Percentiles rank a stretch among this genome's conserved stretches.
Conservation (phyloP, 2,113 vertebrate genomes). For the Nibea coibor region DNA sequence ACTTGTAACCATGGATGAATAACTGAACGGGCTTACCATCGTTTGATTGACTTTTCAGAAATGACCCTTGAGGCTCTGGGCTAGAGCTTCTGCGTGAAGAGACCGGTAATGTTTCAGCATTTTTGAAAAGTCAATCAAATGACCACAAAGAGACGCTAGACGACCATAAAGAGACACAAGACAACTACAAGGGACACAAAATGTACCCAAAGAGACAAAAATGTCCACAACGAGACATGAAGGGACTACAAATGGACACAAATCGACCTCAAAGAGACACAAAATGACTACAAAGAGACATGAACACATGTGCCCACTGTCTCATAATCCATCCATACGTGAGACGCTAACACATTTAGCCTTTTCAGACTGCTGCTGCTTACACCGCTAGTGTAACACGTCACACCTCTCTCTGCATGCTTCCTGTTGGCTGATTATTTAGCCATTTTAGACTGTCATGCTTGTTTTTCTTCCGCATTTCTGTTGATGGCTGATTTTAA, state of each 20-base stretch:
- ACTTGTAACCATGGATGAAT: constrained; percentile 6
- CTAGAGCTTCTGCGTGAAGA: background rate
- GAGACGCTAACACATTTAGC: constrained; percentile 20
- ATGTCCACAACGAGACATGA: too few relatives aligned
- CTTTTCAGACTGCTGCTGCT: constrained; percentile 23
- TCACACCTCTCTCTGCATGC: background rate
- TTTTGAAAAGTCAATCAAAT: background rate
- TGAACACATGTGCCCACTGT: background rate
- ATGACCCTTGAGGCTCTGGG: accelerated
- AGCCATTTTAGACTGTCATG: constrained; percentile 37
- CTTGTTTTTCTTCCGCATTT: constrained; percentile 33
- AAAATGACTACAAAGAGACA: background rate
- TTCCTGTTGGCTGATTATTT: constrained; percentile 42
- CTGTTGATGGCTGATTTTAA: constrained; percentile 24
- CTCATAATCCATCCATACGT: constrained; percentile 6
- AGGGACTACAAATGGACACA: background rate
- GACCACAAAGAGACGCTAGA: background rate
- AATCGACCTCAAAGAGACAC: background rate
- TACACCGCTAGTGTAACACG: background rate
- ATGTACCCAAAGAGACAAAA: background rate
- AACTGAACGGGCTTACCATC: background rate
- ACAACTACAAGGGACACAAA: background rate
- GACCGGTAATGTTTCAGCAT: background rate
- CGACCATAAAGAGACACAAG: background rate
- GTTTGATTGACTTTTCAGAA: background rate